These are phyloP conservation scores for Aythya fuligula DNA, from an alignment of 2,797 vertebrate genomes.

Conservation along the genomic window DNA sequence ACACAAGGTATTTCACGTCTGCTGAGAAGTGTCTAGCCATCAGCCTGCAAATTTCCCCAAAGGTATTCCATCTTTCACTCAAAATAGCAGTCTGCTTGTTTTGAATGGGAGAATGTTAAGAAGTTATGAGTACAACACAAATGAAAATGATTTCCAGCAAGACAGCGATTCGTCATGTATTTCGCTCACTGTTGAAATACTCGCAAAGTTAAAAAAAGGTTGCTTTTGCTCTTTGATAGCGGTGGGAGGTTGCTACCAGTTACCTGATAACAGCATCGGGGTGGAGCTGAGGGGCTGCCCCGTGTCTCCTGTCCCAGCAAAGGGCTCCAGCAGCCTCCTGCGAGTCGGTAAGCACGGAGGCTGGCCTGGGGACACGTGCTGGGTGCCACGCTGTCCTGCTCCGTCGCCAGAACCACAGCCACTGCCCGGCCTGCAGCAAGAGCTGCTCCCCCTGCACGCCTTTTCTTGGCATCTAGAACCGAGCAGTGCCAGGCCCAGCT, in stretches of 20 bases:
- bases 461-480: neutral
- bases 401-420: neutral
- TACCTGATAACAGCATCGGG: neutral
- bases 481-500: rapidly evolving
- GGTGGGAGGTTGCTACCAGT: neutral
- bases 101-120: neutral
- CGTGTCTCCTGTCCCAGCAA: neutral
- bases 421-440: rapidly evolving
- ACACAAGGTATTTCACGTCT: neutral
- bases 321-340: neutral
- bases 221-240: neutral
- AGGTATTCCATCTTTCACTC: neutral
- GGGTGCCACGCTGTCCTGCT: neutral
- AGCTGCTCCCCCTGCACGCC: neutral
- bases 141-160: neutral
- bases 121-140: neutral
- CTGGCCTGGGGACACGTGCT: neutral
- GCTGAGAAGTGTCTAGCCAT: neutral
- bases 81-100: neutral
- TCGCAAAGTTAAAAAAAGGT: neutral
- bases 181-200: neutral
- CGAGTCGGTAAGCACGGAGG: rapidly evolving
- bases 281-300: neutral
- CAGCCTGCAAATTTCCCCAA: neutral
- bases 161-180: neutral